Conservation (phyloP, 23 tunicate genomes). For the Diplosoma virens region DNA sequence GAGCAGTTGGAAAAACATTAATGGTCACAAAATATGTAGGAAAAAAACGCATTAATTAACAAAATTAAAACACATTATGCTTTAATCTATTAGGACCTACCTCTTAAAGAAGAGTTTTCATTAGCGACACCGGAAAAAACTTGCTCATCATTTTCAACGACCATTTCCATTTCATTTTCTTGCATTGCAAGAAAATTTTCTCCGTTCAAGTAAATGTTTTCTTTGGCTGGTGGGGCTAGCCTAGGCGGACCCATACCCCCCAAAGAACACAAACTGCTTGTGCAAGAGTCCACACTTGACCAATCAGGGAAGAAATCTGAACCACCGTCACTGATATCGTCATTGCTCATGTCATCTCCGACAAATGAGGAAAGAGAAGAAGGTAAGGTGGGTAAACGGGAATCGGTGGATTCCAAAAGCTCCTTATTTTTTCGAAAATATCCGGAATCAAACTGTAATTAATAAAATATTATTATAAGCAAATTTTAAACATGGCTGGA, state of each 20-base stretch:
- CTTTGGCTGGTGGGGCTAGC: not conserved
- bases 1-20: too few relatives aligned
- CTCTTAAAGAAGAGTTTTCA: not conserved
- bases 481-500: not conserved
- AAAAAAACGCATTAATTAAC: too few relatives aligned
- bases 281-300: slow-evolving; percentile 65
- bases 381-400: not conserved
- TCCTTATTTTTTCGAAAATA: not conserved
- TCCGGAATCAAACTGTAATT: not conserved
- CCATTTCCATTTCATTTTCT: slow-evolving; percentile 21
- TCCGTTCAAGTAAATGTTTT: slow-evolving; percentile 10
- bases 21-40: too few relatives aligned
- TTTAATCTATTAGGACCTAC: too few relatives aligned
- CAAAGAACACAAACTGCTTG: slow-evolving; percentile 28
- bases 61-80: too few relatives aligned
- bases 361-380: not conserved
- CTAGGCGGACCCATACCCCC: not conserved
- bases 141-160: slow-evolving; percentile 3
- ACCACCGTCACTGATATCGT: slow-evolving; percentile 51
- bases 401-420: not conserved
- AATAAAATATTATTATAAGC: not conserved
- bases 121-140: not conserved
- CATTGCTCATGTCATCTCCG: slow-evolving; percentile 2
- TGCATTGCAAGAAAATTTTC: slow-evolving; percentile 20
- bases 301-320: slow-evolving; percentile 90